Conservation (phyloP, 2,113 vertebrate genomes). For the Oreochromis aureus region DNA sequence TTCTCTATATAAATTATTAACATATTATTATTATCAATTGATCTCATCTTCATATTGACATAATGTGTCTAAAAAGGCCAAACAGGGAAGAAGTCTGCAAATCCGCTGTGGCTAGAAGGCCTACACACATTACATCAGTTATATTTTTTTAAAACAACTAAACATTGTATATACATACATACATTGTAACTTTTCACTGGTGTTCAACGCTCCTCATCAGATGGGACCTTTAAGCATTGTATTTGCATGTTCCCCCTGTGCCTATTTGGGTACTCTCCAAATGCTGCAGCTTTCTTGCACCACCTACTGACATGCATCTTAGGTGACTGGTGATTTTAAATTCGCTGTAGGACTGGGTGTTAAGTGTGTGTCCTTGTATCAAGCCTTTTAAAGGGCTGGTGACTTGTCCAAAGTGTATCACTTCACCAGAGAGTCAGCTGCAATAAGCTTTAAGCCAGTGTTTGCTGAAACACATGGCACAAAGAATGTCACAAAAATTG, state of each 20-base stretch:
- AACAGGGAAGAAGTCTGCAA: neutral
- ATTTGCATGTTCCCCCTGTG: neutral
- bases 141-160: accelerated
- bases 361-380: neutral
- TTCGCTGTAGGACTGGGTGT: neutral
- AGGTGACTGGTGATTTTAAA: neutral
- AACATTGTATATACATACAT: neutral
- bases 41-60: neutral
- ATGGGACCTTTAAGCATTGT: neutral
- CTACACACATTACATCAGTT: neutral
- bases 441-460: neutral
- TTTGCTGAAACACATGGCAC: neutral
- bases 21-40: neutral
- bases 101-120: neutral
- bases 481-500: neutral
- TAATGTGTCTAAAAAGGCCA: neutral
- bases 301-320: neutral
- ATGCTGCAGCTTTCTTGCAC: neutral
- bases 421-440: neutral
- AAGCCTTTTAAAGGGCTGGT: neutral
- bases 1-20: neutral
- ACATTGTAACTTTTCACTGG: neutral
- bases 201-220: neutral
- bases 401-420: neutral
- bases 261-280: neutral